Conservation (phyloP, 2,797 vertebrate species). For the Lutjanus campechanus region DNA sequence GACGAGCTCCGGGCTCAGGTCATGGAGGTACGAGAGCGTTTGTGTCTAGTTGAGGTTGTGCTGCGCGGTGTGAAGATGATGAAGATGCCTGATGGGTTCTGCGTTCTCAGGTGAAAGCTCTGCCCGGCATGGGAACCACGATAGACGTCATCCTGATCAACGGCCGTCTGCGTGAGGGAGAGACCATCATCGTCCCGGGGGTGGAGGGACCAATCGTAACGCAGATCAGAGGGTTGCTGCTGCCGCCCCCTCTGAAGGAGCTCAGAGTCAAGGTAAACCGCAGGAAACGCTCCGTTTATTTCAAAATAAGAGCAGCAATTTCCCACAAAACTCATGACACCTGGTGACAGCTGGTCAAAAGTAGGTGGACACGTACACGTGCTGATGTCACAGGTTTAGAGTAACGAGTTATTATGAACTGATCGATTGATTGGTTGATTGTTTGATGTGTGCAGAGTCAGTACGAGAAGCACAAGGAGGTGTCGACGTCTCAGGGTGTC, state of each 20-base stretch:
- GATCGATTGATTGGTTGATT: neutral
- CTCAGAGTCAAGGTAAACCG: conserved; percentile 92
- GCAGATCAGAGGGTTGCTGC: conserved; percentile 95
- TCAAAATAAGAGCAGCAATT: conserved; percentile 3
- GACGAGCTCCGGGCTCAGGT: conserved; percentile 96
- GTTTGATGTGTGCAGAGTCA: conserved; percentile 86
- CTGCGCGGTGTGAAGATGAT: rapidly evolving
- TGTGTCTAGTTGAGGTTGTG: rapidly evolving
- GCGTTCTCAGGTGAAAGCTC: conserved; percentile 92
- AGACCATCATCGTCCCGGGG: conserved; percentile 96
- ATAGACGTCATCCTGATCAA: conserved; percentile 99
- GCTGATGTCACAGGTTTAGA: no score
- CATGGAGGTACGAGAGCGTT: conserved; percentile 91
- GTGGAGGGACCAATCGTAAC: conserved; percentile 98
- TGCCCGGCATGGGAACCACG: conserved; percentile 98
- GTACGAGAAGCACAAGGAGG: conserved; percentile 98
- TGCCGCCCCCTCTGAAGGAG: conserved; percentile 97
- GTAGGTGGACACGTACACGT: no score
- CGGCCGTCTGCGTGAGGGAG: conserved; percentile 92
- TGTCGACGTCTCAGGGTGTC: conserved; percentile 93
- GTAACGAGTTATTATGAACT: neutral
- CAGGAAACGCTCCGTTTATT: neutral
- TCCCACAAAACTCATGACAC: neutral
- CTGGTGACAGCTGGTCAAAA: neutral
- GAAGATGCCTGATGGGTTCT: rapidly evolving